A percentile compares a stretch with the other conserved stretches of the same genome.
These are phyloP conservation scores for Pristionchus fissidentatus DNA, from an alignment of 2,888 invertebrate species.

Conservation along the genomic window DNA sequence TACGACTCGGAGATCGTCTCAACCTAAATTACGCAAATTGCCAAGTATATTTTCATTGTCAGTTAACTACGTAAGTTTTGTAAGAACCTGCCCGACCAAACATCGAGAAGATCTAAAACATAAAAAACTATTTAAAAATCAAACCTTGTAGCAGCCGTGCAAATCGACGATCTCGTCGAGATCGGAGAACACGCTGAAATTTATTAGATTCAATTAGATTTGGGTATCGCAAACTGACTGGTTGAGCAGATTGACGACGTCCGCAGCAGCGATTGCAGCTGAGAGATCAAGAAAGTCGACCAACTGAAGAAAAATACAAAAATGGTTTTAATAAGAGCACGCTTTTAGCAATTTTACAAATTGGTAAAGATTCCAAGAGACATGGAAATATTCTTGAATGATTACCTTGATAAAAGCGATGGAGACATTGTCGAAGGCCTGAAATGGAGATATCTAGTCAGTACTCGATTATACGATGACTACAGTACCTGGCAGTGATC, in stretches of 20 bases:
- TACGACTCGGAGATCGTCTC: constrained; percentile 69
- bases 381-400: neutral
- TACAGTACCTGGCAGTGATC: constrained; percentile 54
- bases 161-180: constrained; percentile 93
- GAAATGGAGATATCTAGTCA: neutral
- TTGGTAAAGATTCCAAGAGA: too few relatives aligned
- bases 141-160: constrained; percentile 80
- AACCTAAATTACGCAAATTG: constrained; percentile 51
- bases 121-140: neutral
- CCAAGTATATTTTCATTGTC: neutral
- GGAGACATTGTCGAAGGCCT: constrained; percentile 96
- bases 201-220: neutral
- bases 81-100: too few relatives aligned
- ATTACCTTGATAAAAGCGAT: constrained; percentile 93
- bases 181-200: constrained; percentile 58
- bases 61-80: neutral
- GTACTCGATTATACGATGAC: neutral
- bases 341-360: too few relatives aligned
- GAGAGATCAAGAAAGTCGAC: constrained; percentile 90
- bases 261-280: constrained; percentile 94
- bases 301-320: constrained; percentile 48
- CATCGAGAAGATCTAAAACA: too few relatives aligned
- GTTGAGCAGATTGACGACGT: constrained; percentile 96
- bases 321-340: too few relatives aligned
- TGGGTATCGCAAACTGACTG: neutral